phyloP scores from a whole-genome alignment of 2,797 vertebrate genomes.

The Aratinga solstitialis region DNA sequence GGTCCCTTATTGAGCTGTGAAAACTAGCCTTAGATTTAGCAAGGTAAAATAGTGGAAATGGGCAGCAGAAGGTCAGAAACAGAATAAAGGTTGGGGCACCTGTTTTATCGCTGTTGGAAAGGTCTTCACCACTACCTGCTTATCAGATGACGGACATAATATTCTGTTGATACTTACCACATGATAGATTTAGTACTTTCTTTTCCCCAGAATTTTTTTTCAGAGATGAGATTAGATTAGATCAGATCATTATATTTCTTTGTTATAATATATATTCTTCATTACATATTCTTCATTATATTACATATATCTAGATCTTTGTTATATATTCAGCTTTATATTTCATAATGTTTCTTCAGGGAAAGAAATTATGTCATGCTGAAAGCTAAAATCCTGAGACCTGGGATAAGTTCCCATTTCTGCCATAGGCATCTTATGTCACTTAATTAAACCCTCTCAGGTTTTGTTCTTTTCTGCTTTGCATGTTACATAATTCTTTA shows the following conservation, averaged over 20 bases:
- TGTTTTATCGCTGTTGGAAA: accelerated
- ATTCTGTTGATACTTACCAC: neutral
- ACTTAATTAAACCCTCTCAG: slow-evolving; percentile 5
- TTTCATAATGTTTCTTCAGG: neutral
- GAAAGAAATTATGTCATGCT: slow-evolving; percentile 10
- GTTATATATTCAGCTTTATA: neutral
- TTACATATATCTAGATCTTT: neutral
- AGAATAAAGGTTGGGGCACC: neutral
- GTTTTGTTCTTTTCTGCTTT: neutral
- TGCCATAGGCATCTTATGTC: slow-evolving; percentile 1
- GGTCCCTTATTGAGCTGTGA: neutral
- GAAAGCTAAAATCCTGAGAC: slow-evolving; percentile 8
- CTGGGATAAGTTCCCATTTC: neutral
- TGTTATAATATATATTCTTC: neutral
- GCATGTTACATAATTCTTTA: neutral
- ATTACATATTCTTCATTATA: neutral
- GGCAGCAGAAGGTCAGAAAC: neutral
- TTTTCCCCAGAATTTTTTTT: neutral
- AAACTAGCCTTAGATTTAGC: neutral
- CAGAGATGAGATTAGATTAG: neutral
- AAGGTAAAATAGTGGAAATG: neutral
- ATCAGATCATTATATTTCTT: neutral
- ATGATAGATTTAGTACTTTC: neutral
- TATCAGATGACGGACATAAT: neutral
- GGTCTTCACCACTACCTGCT: neutral